Base-by-base conservation (phyloP, 2,888 invertebrate genomes). In the Auanema sp. region DNA sequence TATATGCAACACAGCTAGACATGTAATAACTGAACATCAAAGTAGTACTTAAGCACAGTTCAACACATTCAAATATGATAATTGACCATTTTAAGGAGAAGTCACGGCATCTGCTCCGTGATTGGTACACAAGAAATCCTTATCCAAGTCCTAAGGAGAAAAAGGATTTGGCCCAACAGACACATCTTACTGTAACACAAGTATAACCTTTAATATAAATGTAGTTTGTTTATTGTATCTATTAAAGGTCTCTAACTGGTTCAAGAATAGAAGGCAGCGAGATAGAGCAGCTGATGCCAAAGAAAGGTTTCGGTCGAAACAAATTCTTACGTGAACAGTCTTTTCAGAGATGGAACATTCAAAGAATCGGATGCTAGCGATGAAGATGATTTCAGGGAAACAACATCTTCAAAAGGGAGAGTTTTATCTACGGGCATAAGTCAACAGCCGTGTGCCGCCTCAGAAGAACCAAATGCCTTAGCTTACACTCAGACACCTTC, bases 81-180 rank as follows among this genome's bases (percentile, higher is more conserved):
- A 8, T 33, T 33, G 33, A 33, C 33, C 16, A 47, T 18, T 18
- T 69, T 50, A 59, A 97, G 83, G 88, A 88, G 79, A 88, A 88
- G 77, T 87, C 87, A 3, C 79, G 88, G 62, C 85, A 91, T 65
- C 91, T 94, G 23, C 87, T 97, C 69, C 88, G 94, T 72, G 94
- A 96, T 83, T 95, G 76, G 58, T 87, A 88, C 78, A 52, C 61
- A 8, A 56, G 90, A 84, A 93, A 97, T 86, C 94, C 95, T 0
- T 97, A 97, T 87, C 97, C 97, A 0, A 93, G 93, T 77, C 96
- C 96, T 0, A 86, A 93, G 61, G 96, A 97, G 85, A 97, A 97
- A 85, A 87, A 93, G 69, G 94, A 94, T 84, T 86, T 97, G n/a
- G 69, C 73, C 18, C 66, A 69, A 16, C 66, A 65, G 50, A 74